Evolutionary conservation across 2,113 vertebrate species (phyloP), one percentile per base, ranked within the genome.

Genomic region (Camelus bactrianus): DNA sequence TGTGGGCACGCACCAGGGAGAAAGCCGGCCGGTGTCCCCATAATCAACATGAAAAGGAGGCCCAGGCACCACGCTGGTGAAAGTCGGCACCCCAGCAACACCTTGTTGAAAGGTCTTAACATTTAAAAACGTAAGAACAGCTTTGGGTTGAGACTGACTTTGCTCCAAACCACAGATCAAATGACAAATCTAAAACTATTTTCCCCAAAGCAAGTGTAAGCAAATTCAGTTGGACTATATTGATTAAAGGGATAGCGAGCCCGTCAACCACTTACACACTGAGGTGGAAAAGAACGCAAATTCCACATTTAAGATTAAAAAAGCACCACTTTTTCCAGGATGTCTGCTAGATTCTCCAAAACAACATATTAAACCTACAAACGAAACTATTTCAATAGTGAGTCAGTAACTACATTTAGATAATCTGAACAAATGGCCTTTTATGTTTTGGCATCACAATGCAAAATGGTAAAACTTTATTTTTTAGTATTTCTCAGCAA

Each of bases 401-500:
- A 90, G 81, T 73, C 9, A 24, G 24, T 67, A 79, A 67, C 32
- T 69, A 60, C 13, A 58, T 82, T 82, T 75, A 82, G 81, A 88
- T 65, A 82, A 82, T 38, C 16, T 79, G 58, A 88, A n/a, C 48
- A 86, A 81, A 90, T 50, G 48, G 35, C 2, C 80, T 87, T 95
- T 88, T 85, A 60, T 65, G 35, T 79, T 85, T 84, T 56, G 50
- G 35, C 30, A 89, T 50, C 32, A 91, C 38, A 65, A 62, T 50
- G 35, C 46, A 89, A 82, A 77, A 67, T 7, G 15, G 32, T 73
- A 35, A 77, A 88, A 50, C 46, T 38, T 62, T 64, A 22, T 60
- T 64, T 89, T 46, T 86, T 50, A 69, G 20, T 35, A 20, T 90
- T 89, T 94, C 56, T 87, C 42, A 42, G 82, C 26, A 91, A 82